Evolutionary conservation across 30 jellyfish, hydroid and myxozoan species (phyloP).

Genomic region (Cassiopea xamachana): DNA sequence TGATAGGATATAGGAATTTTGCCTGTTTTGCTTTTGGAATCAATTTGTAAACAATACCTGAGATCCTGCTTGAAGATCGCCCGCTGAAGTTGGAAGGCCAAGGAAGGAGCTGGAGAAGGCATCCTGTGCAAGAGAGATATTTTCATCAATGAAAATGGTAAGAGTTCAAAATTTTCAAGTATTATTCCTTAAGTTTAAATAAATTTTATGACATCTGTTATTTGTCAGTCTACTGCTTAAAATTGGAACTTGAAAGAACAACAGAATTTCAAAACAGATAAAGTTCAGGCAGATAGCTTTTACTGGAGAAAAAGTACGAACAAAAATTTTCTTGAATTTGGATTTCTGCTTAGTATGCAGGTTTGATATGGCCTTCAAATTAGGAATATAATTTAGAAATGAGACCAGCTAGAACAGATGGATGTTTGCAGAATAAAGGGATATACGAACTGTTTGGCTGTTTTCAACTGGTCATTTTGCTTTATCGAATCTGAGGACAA

Average conservation of each 20-base stretch:
- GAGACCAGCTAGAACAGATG: not conserved
- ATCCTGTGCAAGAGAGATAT: constrained; percentile 8
- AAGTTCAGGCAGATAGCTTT: no score
- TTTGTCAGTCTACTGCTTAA: not conserved
- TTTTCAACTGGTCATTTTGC: not conserved
- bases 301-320: no score
- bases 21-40: not conserved
- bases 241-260: no score
- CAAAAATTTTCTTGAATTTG: no score
- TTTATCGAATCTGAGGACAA: not conserved
- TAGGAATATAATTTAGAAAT: no score
- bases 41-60: constrained; percentile 9
- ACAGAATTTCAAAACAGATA: no score
- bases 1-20: not conserved
- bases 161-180: not conserved
- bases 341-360: no score
- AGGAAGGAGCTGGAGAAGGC: constrained; percentile 17
- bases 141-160: not conserved
- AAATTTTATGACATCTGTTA: not conserved
- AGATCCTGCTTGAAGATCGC: constrained; percentile 76
- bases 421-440: not conserved
- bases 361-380: no score
- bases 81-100: constrained; percentile 58
- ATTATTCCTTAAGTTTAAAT: not conserved
- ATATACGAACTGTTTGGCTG: not conserved